A percentile compares a stretch with the other conserved stretches of the same genome.
Conservation (phyloP, 2,113 vertebrate genomes). For the Clarias batrachus region DNA sequence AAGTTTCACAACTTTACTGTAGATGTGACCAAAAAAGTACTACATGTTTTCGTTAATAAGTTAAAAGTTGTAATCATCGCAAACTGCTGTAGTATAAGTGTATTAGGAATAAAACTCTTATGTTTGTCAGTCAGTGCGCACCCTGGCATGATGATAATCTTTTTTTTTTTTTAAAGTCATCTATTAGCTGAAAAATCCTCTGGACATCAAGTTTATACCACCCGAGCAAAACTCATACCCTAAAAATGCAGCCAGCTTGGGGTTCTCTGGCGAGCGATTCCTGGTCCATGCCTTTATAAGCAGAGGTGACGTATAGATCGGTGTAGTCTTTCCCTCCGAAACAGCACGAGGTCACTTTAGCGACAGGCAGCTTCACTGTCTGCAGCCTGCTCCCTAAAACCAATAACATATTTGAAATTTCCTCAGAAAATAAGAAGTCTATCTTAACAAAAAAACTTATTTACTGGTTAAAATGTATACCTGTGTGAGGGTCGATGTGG, state of each 20-base stretch:
- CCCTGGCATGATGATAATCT: background rate
- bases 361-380: slow-evolving; percentile 82
- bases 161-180: background rate
- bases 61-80: background rate
- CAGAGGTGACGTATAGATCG: slow-evolving; percentile 90
- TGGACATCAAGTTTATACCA: background rate
- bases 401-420: background rate
- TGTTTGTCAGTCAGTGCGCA: background rate
- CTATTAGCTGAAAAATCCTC: background rate
- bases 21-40: background rate
- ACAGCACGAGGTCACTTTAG: slow-evolving; percentile 88
- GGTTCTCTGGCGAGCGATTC: slow-evolving; percentile 72
- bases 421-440: background rate
- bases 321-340: slow-evolving; percentile 89
- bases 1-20: background rate
- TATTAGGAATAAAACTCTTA: background rate
- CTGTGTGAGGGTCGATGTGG: slow-evolving; percentile 84
- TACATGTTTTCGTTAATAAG: no score
- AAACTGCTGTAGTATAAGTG: background rate
- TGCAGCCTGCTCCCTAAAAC: slow-evolving; percentile 82
- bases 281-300: slow-evolving; percentile 73
- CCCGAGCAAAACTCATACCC: slow-evolving; percentile 66
- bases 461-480: slow-evolving; percentile 46
- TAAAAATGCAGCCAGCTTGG: slow-evolving; percentile 82
- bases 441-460: background rate